Conservation (phyloP, 2,888 invertebrate species). For the Lasioglossum marginatum region DNA sequence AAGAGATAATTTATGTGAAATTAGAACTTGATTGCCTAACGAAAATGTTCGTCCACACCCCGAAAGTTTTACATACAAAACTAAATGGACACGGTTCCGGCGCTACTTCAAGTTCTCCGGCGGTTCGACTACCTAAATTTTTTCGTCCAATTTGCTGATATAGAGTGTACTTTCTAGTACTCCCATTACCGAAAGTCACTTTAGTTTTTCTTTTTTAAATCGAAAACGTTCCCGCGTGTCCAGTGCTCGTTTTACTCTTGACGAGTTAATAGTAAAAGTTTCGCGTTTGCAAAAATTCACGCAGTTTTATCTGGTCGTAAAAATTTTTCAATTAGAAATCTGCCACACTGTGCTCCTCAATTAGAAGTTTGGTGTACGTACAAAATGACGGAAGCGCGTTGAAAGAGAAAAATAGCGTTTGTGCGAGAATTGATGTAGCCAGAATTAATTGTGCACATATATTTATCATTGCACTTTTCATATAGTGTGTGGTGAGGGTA, state of each 20-base stretch:
- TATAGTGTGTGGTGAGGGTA: too few species aligned
- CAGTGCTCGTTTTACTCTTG: not conserved
- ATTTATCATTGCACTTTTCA: too few species aligned
- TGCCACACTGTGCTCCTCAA: not conserved
- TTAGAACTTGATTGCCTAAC: not conserved
- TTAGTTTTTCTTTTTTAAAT: not conserved
- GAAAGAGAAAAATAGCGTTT: not conserved
- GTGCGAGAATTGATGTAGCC: not conserved
- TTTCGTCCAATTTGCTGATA: constrained; percentile 7
- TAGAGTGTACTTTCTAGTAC: constrained; percentile 3
- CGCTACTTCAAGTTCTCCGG: not conserved
- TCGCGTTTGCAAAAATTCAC: not conserved
- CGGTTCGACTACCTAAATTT: not conserved
- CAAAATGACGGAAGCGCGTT: not conserved
- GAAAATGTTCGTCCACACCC: not conserved
- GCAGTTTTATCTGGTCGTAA: not conserved
- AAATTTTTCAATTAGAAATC: not conserved
- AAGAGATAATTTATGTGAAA: not conserved
- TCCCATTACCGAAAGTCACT: constrained; percentile 12
- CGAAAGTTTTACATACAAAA: not conserved
- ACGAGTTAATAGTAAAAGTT: not conserved
- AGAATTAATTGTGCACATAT: not conserved
- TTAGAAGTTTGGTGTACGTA: not conserved
- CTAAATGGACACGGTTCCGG: not conserved
- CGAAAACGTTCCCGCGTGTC: not conserved